Base-by-base conservation (phyloP, 2,113 vertebrate genomes). In the Chaetorhynchus papuensis region DNA sequence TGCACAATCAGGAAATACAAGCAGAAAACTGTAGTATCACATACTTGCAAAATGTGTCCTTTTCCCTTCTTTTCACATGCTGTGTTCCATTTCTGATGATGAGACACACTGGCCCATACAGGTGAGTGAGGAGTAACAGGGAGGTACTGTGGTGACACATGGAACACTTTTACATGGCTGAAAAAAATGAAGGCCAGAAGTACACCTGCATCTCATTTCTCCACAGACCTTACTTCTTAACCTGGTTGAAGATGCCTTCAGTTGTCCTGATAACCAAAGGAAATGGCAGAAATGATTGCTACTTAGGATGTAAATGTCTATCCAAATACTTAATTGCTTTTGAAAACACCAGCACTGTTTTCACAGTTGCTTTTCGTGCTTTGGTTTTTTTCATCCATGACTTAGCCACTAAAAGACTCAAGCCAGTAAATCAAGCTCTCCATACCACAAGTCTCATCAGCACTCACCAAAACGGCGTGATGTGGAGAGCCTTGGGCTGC, bases 391-490 rank as follows among this genome's bases (percentile, higher is more conserved):
- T 17, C 24, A 13, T 64, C 11, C 47, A 18, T 82, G 22, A 27
- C n/a, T 78, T 41, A 52, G 10, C 6, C 49, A 68, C 7, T 14
- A 87, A 47, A 28, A 68, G 13, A 16, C 2, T 57, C 23, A 68
- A 3, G 8, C 41, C 28, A 65, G 44, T 53, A 83, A 90, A 59
- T 49, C 37, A 83, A 65, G 15, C 8, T 53, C 26, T 66, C 19
- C 13, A 5, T 17, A 61, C 22, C 66, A 53, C 21, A 44, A 15
- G 7, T 41, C 7, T 83, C 37, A 77, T 56, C n/a, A 79, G 5
- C 44, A 9, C 24, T 59, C 3, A 0, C 11, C 9, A 69, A 31
- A 1, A 54, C 3, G 6, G 13, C 0, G 1, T 15, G 13, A 61
- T 45, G 28, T 69, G 10, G 13, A 64, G 5, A 89, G 5, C 8